Conservation (phyloP, 2,888 invertebrate genomes). For the Galerucella pusilla region DNA sequence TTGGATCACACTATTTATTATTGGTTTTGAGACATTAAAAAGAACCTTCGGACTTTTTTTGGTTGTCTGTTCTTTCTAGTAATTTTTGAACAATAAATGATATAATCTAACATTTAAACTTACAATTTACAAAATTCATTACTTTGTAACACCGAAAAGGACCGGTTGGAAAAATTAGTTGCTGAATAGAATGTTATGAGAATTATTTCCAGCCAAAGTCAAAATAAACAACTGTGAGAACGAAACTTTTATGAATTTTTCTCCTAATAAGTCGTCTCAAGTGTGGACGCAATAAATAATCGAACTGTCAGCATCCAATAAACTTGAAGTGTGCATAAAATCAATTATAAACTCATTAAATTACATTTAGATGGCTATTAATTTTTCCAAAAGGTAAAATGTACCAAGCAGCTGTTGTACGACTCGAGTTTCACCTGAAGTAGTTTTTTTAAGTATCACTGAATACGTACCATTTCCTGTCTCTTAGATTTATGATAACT, state of each 20-base stretch:
- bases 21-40: too few species aligned
- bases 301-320: conserved; percentile 25
- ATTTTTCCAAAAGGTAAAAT: conserved; percentile 44
- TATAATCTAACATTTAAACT: too few species aligned
- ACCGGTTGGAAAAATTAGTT: background rate
- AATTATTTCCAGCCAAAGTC: background rate
- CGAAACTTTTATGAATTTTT: background rate
- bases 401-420: conserved; percentile 39
- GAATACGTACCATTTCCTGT: conserved; percentile 53
- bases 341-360: conserved; percentile 48
- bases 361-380: conserved; percentile 40
- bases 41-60: too few species aligned
- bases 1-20: too few species aligned
- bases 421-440: conserved; percentile 52
- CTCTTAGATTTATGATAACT: conserved; percentile 48
- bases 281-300: conserved; percentile 11
- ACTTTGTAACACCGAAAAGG: too few species aligned
- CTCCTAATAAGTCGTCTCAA: conserved; percentile 2
- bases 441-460: conserved; percentile 45
- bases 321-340: conserved; percentile 36
- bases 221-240: background rate
- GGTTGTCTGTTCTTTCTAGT: too few species aligned
- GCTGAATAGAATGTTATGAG: background rate
- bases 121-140: too few species aligned
- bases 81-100: too few species aligned